Conservation (phyloP, 2,797 vertebrate species). For the Hydrolagus colliei region DNA sequence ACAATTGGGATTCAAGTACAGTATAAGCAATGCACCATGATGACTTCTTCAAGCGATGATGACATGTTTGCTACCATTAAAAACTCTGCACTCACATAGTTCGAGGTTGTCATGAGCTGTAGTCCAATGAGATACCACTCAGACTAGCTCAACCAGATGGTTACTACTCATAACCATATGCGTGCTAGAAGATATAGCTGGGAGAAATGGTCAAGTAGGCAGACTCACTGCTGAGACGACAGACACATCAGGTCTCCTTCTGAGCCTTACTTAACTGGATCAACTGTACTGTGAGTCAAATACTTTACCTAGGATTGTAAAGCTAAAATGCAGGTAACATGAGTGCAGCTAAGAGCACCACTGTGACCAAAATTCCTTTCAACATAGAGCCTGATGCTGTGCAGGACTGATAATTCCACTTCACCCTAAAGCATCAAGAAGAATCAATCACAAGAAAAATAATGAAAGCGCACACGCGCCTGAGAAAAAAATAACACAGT, state of each 20-base stretch:
- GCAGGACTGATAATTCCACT: not conserved
- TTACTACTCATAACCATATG: not conserved
- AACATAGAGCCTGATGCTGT: too few relatives aligned
- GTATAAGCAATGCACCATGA: not conserved
- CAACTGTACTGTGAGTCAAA: not conserved
- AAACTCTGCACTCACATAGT: not conserved
- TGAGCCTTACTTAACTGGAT: not conserved
- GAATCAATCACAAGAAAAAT: too few relatives aligned
- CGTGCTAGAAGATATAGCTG: not conserved
- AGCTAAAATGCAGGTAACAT: not conserved
- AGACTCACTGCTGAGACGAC: not conserved
- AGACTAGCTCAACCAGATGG: not conserved
- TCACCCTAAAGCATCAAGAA: not conserved
- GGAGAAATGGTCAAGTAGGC: not conserved
- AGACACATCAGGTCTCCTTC: not conserved
- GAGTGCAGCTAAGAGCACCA: not conserved
- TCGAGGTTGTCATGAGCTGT: not conserved
- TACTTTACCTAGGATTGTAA: not conserved
- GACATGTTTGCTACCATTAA: too few relatives aligned
- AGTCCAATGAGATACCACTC: not conserved
- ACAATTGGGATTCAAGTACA: not conserved
- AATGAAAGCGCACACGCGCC: not conserved
- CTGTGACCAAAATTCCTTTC: not conserved
- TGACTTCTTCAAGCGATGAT: not conserved
- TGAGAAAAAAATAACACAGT: not conserved